Conservation (phyloP, 2,113 vertebrate genomes). For the Corythornis vintsioides region DNA sequence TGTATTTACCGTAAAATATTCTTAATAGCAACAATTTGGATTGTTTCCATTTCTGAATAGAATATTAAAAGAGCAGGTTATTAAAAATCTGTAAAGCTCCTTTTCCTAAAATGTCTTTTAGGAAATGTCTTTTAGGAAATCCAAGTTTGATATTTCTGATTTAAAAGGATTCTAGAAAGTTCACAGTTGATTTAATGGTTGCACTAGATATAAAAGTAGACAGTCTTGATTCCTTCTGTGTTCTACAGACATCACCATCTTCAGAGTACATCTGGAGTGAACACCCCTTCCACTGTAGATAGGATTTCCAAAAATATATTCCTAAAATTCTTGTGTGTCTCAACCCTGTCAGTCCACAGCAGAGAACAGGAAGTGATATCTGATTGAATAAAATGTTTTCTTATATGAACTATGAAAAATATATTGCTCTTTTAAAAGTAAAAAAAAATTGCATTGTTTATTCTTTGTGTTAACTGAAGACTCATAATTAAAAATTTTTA, state of each 20-base stretch:
- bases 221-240: background rate
- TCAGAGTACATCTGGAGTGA: conserved; percentile 44
- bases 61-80: conserved; percentile 14
- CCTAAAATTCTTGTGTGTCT: conserved; percentile 10
- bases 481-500: background rate
- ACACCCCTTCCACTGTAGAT: conserved; percentile 27
- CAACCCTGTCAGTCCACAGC: conserved; percentile 45
- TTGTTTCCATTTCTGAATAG: conserved; percentile 9
- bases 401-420: conserved; percentile 57
- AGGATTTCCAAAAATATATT: conserved; percentile 5
- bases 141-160: conserved; percentile 9
- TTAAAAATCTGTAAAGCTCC: conserved; percentile 41
- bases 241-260: conserved; percentile 21
- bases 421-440: conserved; percentile 26
- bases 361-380: conserved; percentile 51
- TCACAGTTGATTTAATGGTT: conserved; percentile 18
- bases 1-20: background rate
- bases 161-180: conserved; percentile 16
- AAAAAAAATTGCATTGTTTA: background rate
- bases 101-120: conserved; percentile 18
- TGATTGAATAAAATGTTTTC: conserved; percentile 46
- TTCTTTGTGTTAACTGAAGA: conserved; percentile 7
- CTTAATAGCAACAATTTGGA: background rate
- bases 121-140: conserved; percentile 21
- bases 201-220: conserved; percentile 46